These are phyloP conservation scores for Myripristis jacobus DNA, from an alignment of 2,797 vertebrate species.

Conservation along the genomic window DNA sequence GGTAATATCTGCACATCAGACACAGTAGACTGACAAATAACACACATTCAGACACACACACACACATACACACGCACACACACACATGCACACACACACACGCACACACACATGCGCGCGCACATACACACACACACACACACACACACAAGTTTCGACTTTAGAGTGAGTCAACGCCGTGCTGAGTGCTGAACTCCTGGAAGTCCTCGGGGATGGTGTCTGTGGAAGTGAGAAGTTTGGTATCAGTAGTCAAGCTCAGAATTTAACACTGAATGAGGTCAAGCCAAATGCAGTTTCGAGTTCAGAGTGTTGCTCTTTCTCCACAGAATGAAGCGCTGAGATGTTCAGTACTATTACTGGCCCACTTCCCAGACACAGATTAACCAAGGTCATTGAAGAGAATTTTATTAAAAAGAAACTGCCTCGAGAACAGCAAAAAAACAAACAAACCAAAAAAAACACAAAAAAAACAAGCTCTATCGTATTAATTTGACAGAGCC, in stretches of 20 bases:
- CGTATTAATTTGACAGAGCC: not conserved
- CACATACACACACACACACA: constrained; percentile 18
- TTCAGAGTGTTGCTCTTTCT: constrained; percentile 15
- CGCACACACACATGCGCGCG: constrained; percentile 11
- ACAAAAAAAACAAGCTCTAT: not conserved
- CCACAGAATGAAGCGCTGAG: constrained; percentile 4
- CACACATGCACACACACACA: constrained; percentile 19
- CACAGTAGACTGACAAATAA: constrained; percentile 26
- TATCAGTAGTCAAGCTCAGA: constrained; percentile 24
- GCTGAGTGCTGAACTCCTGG: constrained; percentile 95
- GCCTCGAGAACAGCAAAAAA: not conserved
- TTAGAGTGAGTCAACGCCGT: constrained; percentile 87
- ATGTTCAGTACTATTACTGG: not conserved
- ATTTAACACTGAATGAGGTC: constrained; percentile 8
- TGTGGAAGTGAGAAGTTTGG: constrained; percentile 71
- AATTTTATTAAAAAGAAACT: not conserved
- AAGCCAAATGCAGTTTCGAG: constrained; percentile 19
- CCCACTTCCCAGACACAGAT: constrained; percentile 11
- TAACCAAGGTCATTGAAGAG: not conserved
- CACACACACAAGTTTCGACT: constrained; percentile 2
- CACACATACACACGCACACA: constrained; percentile 11
- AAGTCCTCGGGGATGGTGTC: constrained; percentile 98
- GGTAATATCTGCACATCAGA: constrained; percentile 49
- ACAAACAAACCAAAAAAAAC: too few relatives aligned
- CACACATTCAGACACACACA: not conserved